These are phyloP conservation scores for Syngnathus floridae DNA, from an alignment of 2,113 vertebrate genomes.

Conservation along the genomic window DNA sequence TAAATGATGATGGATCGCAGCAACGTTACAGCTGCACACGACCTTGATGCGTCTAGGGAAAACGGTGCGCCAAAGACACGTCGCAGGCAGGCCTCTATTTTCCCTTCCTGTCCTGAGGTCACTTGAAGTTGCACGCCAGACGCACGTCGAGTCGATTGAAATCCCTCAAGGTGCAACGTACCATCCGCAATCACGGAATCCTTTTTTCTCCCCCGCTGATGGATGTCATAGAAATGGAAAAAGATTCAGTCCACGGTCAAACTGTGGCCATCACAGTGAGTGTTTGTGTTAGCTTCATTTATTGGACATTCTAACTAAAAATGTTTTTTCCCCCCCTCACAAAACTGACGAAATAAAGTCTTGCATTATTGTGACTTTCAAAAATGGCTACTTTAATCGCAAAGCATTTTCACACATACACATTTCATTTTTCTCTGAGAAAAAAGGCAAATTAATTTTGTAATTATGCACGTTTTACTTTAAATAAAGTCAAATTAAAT, in stretches of 20 bases:
- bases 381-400: too few relatives aligned
- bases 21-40: not conserved
- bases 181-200: not conserved
- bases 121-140: not conserved
- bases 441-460: too few relatives aligned
- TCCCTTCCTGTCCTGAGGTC: not conserved
- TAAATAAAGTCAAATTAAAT: too few relatives aligned
- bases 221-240: not conserved
- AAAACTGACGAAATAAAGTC: too few relatives aligned
- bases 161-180: not conserved
- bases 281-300: not conserved
- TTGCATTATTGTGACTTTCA: too few relatives aligned
- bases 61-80: slow-evolving; percentile 10
- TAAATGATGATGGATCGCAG: slow-evolving; percentile 39
- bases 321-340: too few relatives aligned
- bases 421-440: too few relatives aligned
- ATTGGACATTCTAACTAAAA: not conserved
- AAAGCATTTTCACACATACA: too few relatives aligned
- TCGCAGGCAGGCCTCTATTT: not conserved
- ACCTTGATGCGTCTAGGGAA: slow-evolving; percentile 13
- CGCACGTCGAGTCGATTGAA: not conserved
- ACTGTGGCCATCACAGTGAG: not conserved
- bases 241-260: not conserved
- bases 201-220: not conserved
- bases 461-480: too few relatives aligned